Conservation (phyloP, 2,888 invertebrate species). For the Orthosia cruda region DNA sequence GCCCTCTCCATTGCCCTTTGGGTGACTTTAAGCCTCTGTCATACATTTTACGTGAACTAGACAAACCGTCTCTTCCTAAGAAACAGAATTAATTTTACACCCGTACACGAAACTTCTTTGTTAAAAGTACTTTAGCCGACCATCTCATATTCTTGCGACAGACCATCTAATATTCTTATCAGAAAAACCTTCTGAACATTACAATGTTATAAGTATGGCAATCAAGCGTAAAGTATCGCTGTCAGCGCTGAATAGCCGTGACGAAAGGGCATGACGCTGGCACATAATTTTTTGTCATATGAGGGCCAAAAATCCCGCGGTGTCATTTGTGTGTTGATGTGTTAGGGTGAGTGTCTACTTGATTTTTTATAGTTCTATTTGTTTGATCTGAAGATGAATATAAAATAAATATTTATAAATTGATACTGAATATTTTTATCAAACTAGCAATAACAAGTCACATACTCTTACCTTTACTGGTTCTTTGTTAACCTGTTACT, state of each 20-base stretch:
- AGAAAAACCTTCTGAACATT: constrained; percentile 29
- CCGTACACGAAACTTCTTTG: not conserved
- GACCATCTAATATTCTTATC: constrained; percentile 48
- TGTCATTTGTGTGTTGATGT: constrained; percentile 53
- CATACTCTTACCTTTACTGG: no score
- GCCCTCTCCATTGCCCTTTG: no score
- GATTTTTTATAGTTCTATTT: no score
- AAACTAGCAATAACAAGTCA: no score
- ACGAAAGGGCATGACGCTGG: constrained; percentile 42
- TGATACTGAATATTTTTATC: no score
- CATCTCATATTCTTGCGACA: constrained; percentile 31
- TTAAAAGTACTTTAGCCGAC: not conserved
- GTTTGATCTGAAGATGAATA: no score
- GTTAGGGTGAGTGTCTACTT: constrained; percentile 14
- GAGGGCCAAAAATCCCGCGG: constrained; percentile 42
- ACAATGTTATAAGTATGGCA: constrained; percentile 25
- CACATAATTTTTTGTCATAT: constrained; percentile 62
- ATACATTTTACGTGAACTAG: not conserved
- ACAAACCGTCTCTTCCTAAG: not conserved
- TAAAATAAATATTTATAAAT: no score
- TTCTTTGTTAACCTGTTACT: no score
- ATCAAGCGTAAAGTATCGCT: constrained; percentile 55
- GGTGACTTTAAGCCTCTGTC: no score
- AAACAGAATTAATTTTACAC: not conserved
- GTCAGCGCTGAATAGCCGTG: constrained; percentile 54